Evolutionary conservation across 2,797 vertebrate species (phyloP).

Genomic region (Neosilurus hyrtlii): DNA sequence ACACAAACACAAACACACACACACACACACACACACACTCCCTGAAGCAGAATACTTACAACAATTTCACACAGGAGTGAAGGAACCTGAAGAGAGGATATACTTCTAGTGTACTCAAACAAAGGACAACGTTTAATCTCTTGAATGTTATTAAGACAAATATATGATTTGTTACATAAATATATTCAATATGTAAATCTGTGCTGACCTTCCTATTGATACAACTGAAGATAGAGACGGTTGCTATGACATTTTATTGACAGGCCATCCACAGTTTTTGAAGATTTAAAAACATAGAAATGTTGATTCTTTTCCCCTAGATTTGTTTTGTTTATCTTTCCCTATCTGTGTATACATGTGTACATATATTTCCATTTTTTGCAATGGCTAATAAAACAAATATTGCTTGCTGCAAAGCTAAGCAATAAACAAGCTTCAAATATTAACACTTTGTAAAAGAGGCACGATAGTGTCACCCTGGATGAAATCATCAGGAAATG

Average conservation of each 20-base stretch:
- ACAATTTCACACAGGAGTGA: slow-evolving; percentile 20
- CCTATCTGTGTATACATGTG: not conserved
- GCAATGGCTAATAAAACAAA: slow-evolving; percentile 42
- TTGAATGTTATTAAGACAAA: slow-evolving; percentile 57
- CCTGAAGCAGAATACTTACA: slow-evolving; percentile 47
- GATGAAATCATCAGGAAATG: slow-evolving; percentile 77
- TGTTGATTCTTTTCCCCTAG: not conserved
- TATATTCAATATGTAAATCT: slow-evolving; percentile 40
- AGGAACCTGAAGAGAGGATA: slow-evolving; percentile 50
- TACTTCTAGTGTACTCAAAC: slow-evolving; percentile 40
- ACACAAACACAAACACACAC: not conserved
- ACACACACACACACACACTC: slow-evolving; percentile 2
- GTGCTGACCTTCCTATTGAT: not conserved
- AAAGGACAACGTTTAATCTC: slow-evolving; percentile 30
- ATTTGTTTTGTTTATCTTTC: not conserved
- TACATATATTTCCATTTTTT: slow-evolving; percentile 21
- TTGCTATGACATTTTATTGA: slow-evolving; percentile 15
- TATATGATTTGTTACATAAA: slow-evolving; percentile 51
- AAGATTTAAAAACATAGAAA: slow-evolving; percentile 22
- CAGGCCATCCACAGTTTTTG: slow-evolving; percentile 29
- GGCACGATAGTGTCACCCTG: slow-evolving; percentile 88
- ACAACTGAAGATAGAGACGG: not conserved
- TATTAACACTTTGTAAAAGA: slow-evolving; percentile 72
- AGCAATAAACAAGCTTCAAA: slow-evolving; percentile 66
- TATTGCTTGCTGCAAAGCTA: slow-evolving; percentile 65